phyloP scores from a whole-genome alignment of 2,888 invertebrate species.

The Tribolium freemani region DNA sequence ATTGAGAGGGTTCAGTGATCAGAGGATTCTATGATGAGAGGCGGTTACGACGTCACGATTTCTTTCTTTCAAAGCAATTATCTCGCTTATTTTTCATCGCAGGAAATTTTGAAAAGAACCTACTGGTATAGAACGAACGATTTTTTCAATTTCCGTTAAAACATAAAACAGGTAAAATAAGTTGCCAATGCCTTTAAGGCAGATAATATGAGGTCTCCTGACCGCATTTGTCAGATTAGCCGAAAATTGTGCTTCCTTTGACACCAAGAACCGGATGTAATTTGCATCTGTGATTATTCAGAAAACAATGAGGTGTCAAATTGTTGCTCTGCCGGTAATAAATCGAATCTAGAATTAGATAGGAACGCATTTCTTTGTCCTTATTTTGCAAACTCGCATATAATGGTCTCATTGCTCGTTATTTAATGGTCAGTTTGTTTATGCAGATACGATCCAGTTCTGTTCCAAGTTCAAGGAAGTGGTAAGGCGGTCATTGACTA shows the following conservation, averaged over 20 bases:
- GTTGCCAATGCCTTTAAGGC: too few species aligned
- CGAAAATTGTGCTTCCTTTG: neutral
- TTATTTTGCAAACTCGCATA: neutral
- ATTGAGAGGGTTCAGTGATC: too few species aligned
- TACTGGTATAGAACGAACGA: too few species aligned
- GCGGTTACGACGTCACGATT: too few species aligned
- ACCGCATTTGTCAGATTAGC: neutral
- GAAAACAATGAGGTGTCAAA: neutral
- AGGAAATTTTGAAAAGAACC: too few species aligned
- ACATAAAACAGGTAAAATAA: too few species aligned
- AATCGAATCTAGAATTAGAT: slow-evolving; percentile 11
- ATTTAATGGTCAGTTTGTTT: slow-evolving; percentile 44
- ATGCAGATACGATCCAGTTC: slow-evolving; percentile 56
- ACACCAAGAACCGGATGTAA: neutral
- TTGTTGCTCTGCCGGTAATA: neutral
- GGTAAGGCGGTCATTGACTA: slow-evolving; percentile 63
- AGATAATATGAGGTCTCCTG: neutral
- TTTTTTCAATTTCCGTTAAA: too few species aligned
- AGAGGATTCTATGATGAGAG: too few species aligned
- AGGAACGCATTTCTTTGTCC: neutral
- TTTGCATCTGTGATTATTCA: neutral
- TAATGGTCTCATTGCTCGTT: slow-evolving; percentile 1
- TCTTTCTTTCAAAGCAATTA: too few species aligned
- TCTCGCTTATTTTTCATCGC: too few species aligned
- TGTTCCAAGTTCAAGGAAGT: slow-evolving; percentile 64